Evolutionary conservation across 1,140 invertebrate genomes (phyloP), one percentile per base, ranked within the genome.

Genomic region (Diachasmimorpha longicaudata): DNA sequence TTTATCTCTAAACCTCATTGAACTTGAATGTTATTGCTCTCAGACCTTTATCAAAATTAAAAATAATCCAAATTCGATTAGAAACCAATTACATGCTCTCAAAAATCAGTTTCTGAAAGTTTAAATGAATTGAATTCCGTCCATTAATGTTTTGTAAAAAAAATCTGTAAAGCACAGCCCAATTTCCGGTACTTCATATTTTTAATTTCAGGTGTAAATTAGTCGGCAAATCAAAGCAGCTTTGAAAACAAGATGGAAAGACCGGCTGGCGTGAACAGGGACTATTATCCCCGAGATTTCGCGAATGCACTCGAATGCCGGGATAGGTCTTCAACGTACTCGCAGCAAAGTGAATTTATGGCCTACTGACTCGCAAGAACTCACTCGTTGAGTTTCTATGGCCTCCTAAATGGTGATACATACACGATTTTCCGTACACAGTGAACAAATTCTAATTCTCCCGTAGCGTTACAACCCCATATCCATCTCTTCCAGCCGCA

Each of bases 311-410:
- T 76, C 55, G 74, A 66, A 55, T 70, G 69, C 46, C 69, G 21
- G 44, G 52, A 44, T 25, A 37, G 69, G 74, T 63, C 69, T 71
- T 76, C 69, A 63, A 76, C 52, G 67, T 14, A 14, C 46, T 16
- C 21, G 37, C 72, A 74, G 37, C 72, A 68, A 71, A 76, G 74
- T 71, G 69, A 76, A 76, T 76, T 76, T 76, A 76, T 76, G 37
- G 74, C n/a, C 58, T n/a, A 58, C 69, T 42, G 46, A 74, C 73
- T 74, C 23, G 73, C 73, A 25, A 69, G 23, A 75, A 75, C 74
- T 76, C 55, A 46, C 68, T 70, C 23, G 46, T 31, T 16, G 14
- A 72, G 23, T 21, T 52, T 21, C 44, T 72, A 14, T 48, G 44
- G 39, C 14, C 31, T n/a, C 44, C 16, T 63, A 63, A 63, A 63